A percentile compares a stretch with the other conserved stretches of the same genome.
Evolutionary conservation across 2,113 vertebrate genomes (phyloP).

Genomic region (Seriola quinqueradiata): DNA sequence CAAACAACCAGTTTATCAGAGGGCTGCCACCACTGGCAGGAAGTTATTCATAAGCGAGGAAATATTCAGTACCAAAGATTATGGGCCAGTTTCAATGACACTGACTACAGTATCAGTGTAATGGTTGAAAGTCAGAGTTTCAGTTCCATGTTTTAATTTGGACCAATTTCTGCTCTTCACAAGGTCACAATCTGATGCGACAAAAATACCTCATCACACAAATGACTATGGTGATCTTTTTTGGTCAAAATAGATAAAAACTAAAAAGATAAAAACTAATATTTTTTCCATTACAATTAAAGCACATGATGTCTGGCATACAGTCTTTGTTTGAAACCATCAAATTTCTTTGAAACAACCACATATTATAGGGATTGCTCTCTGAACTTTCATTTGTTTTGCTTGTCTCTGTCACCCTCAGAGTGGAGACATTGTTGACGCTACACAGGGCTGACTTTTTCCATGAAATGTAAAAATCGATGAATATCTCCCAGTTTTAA

Average conservation of each 20-base stretch:
- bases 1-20: conserved; percentile 36
- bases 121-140: neutral
- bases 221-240: neutral
- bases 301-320: neutral
- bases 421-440: neutral
- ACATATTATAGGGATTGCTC: conserved; percentile 20
- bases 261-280: neutral
- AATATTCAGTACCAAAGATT: conserved; percentile 38
- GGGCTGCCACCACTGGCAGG: conserved; percentile 1
- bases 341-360: neutral
- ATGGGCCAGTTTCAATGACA: neutral
- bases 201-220: neutral
- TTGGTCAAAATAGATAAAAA: neutral
- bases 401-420: neutral
- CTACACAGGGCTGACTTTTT: conserved; percentile 4
- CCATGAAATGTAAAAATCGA: conserved; percentile 7
- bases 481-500: conserved; percentile 25
- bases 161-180: neutral
- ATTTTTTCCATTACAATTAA: neutral
- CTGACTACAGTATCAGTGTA: neutral
- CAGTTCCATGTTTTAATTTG: neutral
- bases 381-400: conserved; percentile 22
- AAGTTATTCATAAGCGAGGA: conserved; percentile 19
- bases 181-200: neutral
- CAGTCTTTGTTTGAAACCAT: neutral